A percentile compares a stretch with the other conserved stretches of the same genome.
These are phyloP conservation scores for Peucedramus taeniatus DNA, from an alignment of 2,113 vertebrate genomes.

Conservation along the genomic window DNA sequence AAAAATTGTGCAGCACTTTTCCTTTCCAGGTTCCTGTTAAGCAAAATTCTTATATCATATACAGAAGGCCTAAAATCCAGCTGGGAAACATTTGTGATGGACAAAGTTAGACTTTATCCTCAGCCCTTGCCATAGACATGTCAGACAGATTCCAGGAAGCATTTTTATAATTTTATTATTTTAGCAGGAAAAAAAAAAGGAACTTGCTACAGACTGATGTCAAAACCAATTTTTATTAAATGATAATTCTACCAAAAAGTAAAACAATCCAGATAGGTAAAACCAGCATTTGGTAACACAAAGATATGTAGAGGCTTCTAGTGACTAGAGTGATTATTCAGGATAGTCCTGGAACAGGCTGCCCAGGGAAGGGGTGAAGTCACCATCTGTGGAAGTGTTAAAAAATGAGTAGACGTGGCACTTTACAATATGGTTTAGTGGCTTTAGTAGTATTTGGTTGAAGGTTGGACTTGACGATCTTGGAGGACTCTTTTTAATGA, in stretches of 20 bases:
- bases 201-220: not conserved
- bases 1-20: not conserved
- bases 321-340: not conserved
- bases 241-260: conserved; percentile 10
- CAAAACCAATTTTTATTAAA: conserved; percentile 32
- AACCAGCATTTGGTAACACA: conserved; percentile 27
- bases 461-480: not conserved
- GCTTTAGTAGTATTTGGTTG: not conserved
- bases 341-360: not conserved
- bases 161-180: not conserved
- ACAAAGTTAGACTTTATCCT: not conserved
- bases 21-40: not conserved
- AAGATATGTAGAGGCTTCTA: conserved; percentile 31
- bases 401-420: not conserved
- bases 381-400: not conserved
- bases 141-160: not conserved
- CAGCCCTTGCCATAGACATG: not conserved
- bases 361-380: not conserved
- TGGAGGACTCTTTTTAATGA: not conserved
- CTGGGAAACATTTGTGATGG: not conserved
- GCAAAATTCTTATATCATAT: not conserved
- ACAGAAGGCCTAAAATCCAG: not conserved
- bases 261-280: conserved; percentile 52
- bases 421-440: not conserved
- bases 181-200: not conserved